Conservation (phyloP, 2,888 invertebrate species). For the Meteorus cinctellus region DNA sequence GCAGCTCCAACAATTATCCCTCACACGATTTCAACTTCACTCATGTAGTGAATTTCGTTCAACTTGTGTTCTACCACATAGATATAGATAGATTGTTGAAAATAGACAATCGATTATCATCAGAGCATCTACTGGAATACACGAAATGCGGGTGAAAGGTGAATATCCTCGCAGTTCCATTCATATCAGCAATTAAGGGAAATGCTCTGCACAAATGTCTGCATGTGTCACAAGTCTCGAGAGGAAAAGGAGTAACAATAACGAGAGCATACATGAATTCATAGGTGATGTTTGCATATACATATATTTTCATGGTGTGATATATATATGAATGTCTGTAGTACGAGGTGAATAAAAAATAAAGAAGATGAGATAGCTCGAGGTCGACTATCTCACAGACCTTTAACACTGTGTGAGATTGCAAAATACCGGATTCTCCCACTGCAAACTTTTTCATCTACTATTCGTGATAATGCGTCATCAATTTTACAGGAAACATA, state of each 20-base stretch:
- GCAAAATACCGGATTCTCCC: constrained; percentile 14
- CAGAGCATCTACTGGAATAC: background rate
- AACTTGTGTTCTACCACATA: background rate
- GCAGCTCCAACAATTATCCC: no score
- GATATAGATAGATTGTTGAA: constrained; percentile 23
- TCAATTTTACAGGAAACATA: background rate
- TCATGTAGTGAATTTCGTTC: background rate
- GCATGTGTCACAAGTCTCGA: background rate
- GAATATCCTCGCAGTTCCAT: constrained; percentile 15
- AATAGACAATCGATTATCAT: constrained; percentile 17
- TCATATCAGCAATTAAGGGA: background rate
- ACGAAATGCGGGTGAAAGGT: constrained; percentile 12
- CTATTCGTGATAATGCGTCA: background rate
- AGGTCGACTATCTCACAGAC: background rate
- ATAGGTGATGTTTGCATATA: background rate
- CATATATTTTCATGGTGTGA: background rate
- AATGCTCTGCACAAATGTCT: background rate
- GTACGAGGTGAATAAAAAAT: background rate
- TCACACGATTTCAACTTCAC: no score
- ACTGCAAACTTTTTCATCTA: background rate
- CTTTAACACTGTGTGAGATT: background rate
- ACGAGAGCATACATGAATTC: background rate
- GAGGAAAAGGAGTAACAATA: background rate
- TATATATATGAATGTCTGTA: background rate
- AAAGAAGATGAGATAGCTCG: background rate